Evolutionary conservation across 2,888 invertebrate genomes (phyloP), one percentile per base, ranked within the genome.

Genomic region (Byasa hedistus): DNA sequence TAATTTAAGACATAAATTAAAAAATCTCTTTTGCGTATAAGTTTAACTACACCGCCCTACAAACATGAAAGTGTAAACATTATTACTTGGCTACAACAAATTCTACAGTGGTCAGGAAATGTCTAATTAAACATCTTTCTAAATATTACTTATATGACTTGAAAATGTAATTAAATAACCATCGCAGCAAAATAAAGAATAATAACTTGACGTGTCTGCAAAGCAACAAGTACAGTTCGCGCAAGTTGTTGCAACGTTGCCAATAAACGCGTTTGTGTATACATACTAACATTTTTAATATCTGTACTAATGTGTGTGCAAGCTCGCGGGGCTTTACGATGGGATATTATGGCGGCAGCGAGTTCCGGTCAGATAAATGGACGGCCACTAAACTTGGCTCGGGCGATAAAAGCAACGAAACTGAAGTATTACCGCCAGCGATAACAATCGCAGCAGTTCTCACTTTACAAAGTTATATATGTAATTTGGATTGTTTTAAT

Each of bases 261-360:
- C 71, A 72, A 71, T 70, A 8, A 24, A 39, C 58, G 48, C 23
- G n/a, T 19, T 23, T 22, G 15, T 44, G 32, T 70, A 70, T 61
- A 71, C 70, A 68, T 70, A 70, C 69, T 69, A 76, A 76, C 77
- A 70, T 68, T 81, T 83, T 85, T 85, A 85, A 79, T 78, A 76
- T 71, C 70, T 71, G 78, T 77, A 80, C 81, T 81, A 85, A 82
- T 76, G 77, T 73, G 77, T 80, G 73, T 79, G 83, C 83, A 82
- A 82, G 81, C 78, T 79, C 72, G 76, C 77, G 74, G 77, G 77
- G 77, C 56, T 82, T 85, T 81, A 86, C 80, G 81, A 77, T 68
- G 73, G 71, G 71, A 71, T 82, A 78, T 79, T 76, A 79, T 76
- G 79, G 78, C 79, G 80, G 76, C 77, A 78, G 73, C 75, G 75